phyloP scores from a whole-genome alignment of 2,888 invertebrate genomes.

The Schizaphis graminum region DNA sequence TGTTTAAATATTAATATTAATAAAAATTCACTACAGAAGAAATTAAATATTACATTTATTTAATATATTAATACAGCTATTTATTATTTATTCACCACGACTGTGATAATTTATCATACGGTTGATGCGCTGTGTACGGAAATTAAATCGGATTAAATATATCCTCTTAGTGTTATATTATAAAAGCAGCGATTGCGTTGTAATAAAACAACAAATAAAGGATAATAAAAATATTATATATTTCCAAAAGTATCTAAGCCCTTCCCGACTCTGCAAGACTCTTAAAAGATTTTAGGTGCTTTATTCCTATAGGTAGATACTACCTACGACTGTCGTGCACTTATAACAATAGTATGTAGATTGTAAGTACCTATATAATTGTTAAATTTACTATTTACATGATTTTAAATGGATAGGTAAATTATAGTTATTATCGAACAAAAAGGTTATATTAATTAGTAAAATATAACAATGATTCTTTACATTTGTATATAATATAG shows the following conservation, averaged over 20 bases:
- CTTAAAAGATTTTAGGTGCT: neutral
- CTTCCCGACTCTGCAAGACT: neutral
- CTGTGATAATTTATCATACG: neutral
- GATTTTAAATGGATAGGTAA: neutral
- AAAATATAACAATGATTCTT: neutral
- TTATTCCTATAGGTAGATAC: neutral
- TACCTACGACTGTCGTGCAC: neutral
- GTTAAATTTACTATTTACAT: neutral
- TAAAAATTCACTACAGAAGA: neutral
- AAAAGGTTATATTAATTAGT: neutral
- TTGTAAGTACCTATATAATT: neutral
- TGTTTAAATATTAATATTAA: neutral
- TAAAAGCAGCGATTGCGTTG: neutral
- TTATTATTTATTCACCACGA: neutral
- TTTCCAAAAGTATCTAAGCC: neutral
- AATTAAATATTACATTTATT: neutral
- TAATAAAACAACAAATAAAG: neutral
- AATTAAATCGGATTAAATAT: slow-evolving; percentile 4
- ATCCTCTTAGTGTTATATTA: neutral
- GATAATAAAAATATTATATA: neutral
- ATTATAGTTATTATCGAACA: neutral
- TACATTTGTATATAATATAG: neutral
- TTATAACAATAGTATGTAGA: neutral
- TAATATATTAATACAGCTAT: neutral
- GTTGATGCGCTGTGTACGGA: neutral